Evolutionary conservation across 2,888 invertebrate genomes (phyloP).

Genomic region (Neocrepidodera transversa): DNA sequence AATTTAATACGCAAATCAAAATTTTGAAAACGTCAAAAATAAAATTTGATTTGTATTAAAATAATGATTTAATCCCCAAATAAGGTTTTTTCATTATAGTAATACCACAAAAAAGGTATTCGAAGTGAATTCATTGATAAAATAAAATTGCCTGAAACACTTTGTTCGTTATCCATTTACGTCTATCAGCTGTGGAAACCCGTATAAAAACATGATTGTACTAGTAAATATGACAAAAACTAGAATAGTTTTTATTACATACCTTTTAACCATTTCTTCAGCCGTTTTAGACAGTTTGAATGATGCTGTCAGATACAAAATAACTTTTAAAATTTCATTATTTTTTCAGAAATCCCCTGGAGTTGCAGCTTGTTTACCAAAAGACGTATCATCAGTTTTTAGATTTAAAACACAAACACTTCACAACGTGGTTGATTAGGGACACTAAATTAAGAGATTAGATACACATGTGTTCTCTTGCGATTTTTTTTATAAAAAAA

Average conservation of each 20-base stretch:
- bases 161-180: background rate
- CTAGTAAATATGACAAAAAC: conserved; percentile 2
- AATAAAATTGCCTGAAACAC: too few species aligned
- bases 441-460: background rate
- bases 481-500: background rate
- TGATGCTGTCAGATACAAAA: conserved; percentile 30
- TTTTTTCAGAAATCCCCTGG: conserved; percentile 32
- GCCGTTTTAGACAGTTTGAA: conserved; percentile 58
- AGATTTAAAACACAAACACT: conserved; percentile 32
- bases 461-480: background rate
- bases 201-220: background rate
- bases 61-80: too few species aligned
- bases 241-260: conserved; percentile 2
- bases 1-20: too few species aligned
- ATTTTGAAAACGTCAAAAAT: too few species aligned
- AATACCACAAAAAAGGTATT: too few species aligned
- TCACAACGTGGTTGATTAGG: conserved; percentile 29
- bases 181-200: conserved; percentile 1
- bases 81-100: too few species aligned
- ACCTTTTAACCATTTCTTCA: conserved; percentile 61
- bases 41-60: too few species aligned
- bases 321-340: conserved; percentile 27
- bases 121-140: too few species aligned
- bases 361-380: conserved; percentile 41
- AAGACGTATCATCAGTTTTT: conserved; percentile 39